A percentile compares a stretch with the other conserved stretches of the same genome.
These are phyloP conservation scores for Anoura caudifer DNA, from an alignment of 2,113 vertebrate species.

Conservation along the genomic window DNA sequence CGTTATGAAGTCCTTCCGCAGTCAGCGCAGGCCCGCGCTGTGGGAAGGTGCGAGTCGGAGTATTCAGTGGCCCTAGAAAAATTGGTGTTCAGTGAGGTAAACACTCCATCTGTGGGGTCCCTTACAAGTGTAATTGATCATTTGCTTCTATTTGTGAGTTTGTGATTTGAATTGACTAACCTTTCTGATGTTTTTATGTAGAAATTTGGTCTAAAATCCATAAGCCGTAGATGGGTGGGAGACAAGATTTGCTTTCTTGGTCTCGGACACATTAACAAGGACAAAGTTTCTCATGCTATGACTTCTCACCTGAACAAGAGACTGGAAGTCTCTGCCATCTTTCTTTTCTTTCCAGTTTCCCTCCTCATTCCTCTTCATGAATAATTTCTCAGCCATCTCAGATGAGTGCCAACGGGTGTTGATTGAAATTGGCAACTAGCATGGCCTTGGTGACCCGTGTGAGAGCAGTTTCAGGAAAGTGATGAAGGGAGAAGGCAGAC, in stretches of 20 bases:
- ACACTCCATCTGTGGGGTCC: background rate
- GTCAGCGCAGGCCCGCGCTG: background rate
- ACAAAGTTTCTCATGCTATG: background rate
- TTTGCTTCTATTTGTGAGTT: background rate
- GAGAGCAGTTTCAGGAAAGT: background rate
- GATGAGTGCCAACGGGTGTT: background rate
- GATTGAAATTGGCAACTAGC: background rate
- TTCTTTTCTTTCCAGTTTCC: background rate
- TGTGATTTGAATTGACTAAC: background rate
- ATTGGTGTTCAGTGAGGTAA: background rate
- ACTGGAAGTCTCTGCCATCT: background rate
- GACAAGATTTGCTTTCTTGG: background rate
- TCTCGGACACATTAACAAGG: background rate
- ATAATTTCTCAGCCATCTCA: background rate
- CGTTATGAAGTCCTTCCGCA: background rate
- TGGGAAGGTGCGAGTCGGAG: background rate
- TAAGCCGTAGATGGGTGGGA: background rate
- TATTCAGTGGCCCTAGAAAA: background rate
- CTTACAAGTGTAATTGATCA: background rate
- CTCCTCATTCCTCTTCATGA: background rate
- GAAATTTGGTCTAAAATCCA: background rate
- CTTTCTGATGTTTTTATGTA: background rate
- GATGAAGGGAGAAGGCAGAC: background rate
- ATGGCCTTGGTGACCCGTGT: background rate
- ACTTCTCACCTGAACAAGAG: background rate